phyloP scores from a whole-genome alignment of 1,140 invertebrate genomes.

The Drosophila prosaltans region DNA sequence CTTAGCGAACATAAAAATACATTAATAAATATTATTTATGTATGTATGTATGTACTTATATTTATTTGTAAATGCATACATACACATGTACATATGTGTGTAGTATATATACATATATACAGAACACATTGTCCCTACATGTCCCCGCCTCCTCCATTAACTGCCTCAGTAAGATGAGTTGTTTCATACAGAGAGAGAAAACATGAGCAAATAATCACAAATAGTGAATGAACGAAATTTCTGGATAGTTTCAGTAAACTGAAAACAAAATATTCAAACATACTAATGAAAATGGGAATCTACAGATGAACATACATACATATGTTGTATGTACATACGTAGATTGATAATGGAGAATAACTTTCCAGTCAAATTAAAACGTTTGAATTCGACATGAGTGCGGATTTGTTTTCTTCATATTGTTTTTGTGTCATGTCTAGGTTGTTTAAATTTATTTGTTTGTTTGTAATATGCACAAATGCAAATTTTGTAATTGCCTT shows the following conservation, averaged over 20 bases:
- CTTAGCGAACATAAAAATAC: slow-evolving; percentile 81
- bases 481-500: slow-evolving; percentile 75
- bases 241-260: neutral
- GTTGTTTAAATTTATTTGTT: slow-evolving; percentile 77
- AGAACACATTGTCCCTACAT: slow-evolving; percentile 35
- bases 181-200: slow-evolving; percentile 53
- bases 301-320: too few relatives aligned
- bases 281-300: too few relatives aligned
- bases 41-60: slow-evolving; percentile 59
- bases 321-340: too few relatives aligned
- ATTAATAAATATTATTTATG: slow-evolving; percentile 82
- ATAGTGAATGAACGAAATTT: neutral
- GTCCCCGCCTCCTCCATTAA: slow-evolving; percentile 29
- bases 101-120: slow-evolving; percentile 24
- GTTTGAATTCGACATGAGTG: slow-evolving; percentile 52
- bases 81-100: slow-evolving; percentile 11
- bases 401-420: slow-evolving; percentile 17
- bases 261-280: neutral
- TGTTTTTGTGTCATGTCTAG: slow-evolving; percentile 69
- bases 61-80: slow-evolving; percentile 39
- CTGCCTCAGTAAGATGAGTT: slow-evolving; percentile 51
- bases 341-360: too few relatives aligned
- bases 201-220: neutral
- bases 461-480: slow-evolving; percentile 74
- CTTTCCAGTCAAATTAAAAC: neutral